phyloP scores from a whole-genome alignment of 2,888 invertebrate genomes.

The Tortricodes alternella region DNA sequence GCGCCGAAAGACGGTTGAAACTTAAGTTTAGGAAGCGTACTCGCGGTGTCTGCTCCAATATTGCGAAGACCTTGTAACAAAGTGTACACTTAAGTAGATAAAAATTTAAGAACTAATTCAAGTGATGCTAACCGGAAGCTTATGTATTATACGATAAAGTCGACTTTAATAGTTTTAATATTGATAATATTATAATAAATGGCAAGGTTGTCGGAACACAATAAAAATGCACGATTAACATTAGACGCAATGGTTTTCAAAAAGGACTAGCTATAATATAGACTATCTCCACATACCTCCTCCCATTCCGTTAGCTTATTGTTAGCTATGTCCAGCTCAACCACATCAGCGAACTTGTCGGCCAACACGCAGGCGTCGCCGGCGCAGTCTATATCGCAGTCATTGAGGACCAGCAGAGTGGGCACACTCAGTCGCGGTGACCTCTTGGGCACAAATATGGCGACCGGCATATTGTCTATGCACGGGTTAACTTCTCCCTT shows the following conservation, averaged over 20 bases:
- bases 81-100: conserved; percentile 35
- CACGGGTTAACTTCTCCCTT: conserved; percentile 85
- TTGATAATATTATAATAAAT: no score
- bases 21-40: conserved; percentile 96
- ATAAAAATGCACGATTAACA: no score
- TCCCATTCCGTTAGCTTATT: conserved; percentile 95
- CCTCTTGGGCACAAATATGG: conserved; percentile 93
- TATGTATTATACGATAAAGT: no score
- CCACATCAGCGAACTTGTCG: conserved; percentile 93
- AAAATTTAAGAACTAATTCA: conserved; percentile 22
- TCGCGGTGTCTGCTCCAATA: conserved; percentile 93
- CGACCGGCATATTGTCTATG: conserved; percentile 86
- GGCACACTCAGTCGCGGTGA: conserved; percentile 90
- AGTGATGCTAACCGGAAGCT: no score
- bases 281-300: conserved; percentile 85
- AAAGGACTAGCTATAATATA: no score
- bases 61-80: conserved; percentile 87
- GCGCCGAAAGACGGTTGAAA: conserved; percentile 91
- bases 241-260: no score
- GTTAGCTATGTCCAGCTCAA: conserved; percentile 96
- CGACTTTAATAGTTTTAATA: no score
- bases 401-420: conserved; percentile 92
- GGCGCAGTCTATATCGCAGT: conserved; percentile 95
- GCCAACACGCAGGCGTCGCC: conserved; percentile 91
- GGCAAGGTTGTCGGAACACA: no score